Percentiles rank a stretch among this genome's conserved stretches.
Evolutionary conservation across 2,113 vertebrate species (phyloP).

Genomic region (Ellobius talpinus): DNA sequence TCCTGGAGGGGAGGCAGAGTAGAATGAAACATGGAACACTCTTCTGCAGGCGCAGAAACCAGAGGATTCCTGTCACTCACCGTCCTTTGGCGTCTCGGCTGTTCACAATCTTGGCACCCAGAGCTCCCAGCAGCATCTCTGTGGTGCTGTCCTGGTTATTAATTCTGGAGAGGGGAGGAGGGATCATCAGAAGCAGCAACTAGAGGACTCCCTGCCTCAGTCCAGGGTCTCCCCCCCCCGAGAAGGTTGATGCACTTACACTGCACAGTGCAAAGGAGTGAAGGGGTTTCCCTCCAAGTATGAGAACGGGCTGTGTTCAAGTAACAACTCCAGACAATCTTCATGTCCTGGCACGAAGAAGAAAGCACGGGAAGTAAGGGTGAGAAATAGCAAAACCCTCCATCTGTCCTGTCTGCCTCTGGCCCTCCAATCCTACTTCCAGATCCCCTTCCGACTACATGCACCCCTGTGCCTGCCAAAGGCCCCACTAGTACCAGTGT

Average conservation of each 20-base stretch:
- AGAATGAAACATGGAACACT: background rate
- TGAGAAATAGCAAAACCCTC: background rate
- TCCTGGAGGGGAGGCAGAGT: conserved; percentile 85
- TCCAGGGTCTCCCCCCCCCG: background rate
- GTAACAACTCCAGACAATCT: conserved; percentile 97
- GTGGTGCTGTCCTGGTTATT: conserved; percentile 95
- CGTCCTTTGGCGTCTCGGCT: conserved; percentile 96
- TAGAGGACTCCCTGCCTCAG: background rate
- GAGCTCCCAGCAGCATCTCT: conserved; percentile 92
- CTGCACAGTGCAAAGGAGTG: conserved; percentile 98
- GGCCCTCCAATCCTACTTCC: background rate
- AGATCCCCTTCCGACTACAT: background rate
- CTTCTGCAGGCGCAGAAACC: background rate
- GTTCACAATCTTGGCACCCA: conserved; percentile 94
- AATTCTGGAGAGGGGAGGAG: conserved; percentile 84
- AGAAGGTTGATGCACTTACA: conserved; percentile 89
- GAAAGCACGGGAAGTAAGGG: background rate
- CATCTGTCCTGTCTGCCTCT: background rate
- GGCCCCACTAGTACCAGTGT: conserved; percentile 90
- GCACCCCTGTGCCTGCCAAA: background rate
- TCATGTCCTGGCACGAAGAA: conserved; percentile 90
- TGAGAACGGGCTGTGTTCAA: conserved; percentile 96
- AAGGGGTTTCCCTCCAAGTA: conserved; percentile 96
- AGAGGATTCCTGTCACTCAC: conserved; percentile 82
- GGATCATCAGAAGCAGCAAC: background rate